Evolutionary conservation across 2,888 invertebrate genomes (phyloP), one percentile per base, ranked within the genome.

Genomic region (Caradrina kadenii): DNA sequence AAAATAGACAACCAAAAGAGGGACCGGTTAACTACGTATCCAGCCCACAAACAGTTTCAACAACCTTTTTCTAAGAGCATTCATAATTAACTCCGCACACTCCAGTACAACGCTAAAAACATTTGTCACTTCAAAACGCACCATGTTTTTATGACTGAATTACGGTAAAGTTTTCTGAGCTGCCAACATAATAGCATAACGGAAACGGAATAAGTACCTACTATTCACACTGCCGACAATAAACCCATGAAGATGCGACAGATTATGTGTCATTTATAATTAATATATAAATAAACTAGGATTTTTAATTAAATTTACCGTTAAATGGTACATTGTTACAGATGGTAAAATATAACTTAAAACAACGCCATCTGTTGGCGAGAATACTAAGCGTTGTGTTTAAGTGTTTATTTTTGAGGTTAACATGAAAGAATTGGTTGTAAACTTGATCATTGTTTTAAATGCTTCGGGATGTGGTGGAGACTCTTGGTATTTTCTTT

Each of bases 321-420:
- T 69, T 74, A 66, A 69, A 76, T 56, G 13, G 13, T 7, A 8
- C 4, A 13, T 50, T 55, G 21, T 49, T 26, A 15, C 21, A 59
- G 15, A 22, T 13, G 17, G 39, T 35, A 39, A 31, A 15, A 4
- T 22, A n/a, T 55, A 49, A 48, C 6, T 61, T 49, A 4, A 3
- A 35, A 70, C 8, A 67, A 0, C 21, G 80, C 60, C 66, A 80
- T 80, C 80, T 78, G 54, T 70, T 55, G 22, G 13, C 6, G 3
- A 0, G 0, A 54, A 17, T 4, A 15, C 17, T 63, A 49, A 66
- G 42, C 54, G 60, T 53, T 53, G 8, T 1, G 26, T 13, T 21
- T n/a, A 11, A 22, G 3, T 54, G 15, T 22, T 59, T 13, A 1
- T 22, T n/a, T 48, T 19, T 50, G 13, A 31, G 19, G 35, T 52